Base-by-base conservation (phyloP, 1,140 invertebrate species). In the Papilio glaucus region DNA sequence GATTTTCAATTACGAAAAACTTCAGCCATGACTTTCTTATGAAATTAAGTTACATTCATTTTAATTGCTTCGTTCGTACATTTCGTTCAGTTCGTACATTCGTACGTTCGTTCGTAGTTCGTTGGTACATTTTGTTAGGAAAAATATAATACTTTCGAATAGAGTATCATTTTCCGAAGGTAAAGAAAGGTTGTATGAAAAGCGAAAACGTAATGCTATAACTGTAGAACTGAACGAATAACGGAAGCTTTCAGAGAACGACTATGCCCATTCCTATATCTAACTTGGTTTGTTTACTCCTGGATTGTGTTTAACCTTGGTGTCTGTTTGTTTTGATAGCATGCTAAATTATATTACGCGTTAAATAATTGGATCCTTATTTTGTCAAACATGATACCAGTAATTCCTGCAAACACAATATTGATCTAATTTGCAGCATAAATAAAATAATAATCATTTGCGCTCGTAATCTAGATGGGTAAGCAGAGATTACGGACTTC, bases 261-360 rank as follows among this genome's bases (percentile, higher is more conserved):
- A 39, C n/a, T 62, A 60, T 37, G 24, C 13, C 12, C 57, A 61
- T 61, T 61, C 12, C 57, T 29, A 33, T 33, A 61, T 33, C 26
- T 42, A n/a, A 7, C 29, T 21, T 10, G 33, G 2, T 37, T 38
- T 65, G 33, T 65, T 65, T 41, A 65, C 15, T 6, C 15, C 62
- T 41, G 62, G 62, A 15, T 62, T 62, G 8, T 62, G 33, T 65
- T 65, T 41, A 65, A 21, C 62, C 62, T 65, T 65, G 9, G 1
- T 37, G 61, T 18, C 37, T 41, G 8, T 65, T 65, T 65, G 62
- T 65, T 65, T 38, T 65, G 10, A 41, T 29, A 37, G 57, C 57
- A 10, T 26, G 33, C 60, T 60, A 26, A 61, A 61, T 61, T 61
- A 39, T 38, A 63, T 38, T 39, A 12, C 37, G 62, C 37, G 15